phyloP scores from a whole-genome alignment of 2,113 vertebrate genomes.

The Alexandromys fortis region DNA sequence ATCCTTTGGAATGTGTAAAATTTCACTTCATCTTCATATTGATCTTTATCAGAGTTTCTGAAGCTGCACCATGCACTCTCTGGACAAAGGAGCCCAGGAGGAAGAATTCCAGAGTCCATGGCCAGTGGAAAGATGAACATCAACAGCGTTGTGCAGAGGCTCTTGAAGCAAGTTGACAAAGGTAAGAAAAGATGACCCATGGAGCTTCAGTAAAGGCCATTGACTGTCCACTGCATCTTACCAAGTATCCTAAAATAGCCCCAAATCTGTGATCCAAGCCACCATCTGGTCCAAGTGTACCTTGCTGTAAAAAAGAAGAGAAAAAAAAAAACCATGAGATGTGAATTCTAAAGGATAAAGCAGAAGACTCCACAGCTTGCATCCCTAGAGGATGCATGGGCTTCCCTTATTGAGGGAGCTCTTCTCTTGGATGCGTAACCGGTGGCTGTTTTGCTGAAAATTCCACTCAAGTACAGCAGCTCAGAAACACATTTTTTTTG shows the following conservation, averaged over 20 bases:
- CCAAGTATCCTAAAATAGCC: slow-evolving; percentile 47
- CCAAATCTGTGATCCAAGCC: slow-evolving; percentile 22
- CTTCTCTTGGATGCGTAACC: slow-evolving; percentile 44
- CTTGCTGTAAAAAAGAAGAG: slow-evolving; percentile 45
- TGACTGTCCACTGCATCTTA: slow-evolving; percentile 19
- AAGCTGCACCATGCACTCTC: neutral
- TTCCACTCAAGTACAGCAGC: neutral
- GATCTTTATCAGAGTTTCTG: neutral
- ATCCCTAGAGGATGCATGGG: slow-evolving; percentile 28
- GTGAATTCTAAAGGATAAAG: slow-evolving; percentile 48
- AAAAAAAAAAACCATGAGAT: neutral
- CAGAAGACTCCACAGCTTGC: slow-evolving; percentile 44
- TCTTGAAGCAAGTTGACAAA: neutral
- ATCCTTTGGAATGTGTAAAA: neutral
- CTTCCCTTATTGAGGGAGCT: neutral
- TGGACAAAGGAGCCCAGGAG: neutral
- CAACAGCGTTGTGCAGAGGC: neutral
- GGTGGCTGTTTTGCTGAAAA: slow-evolving; percentile 51
- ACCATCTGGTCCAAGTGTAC: slow-evolving; percentile 41
- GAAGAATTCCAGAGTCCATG: neutral
- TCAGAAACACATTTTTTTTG: slow-evolving; percentile 62
- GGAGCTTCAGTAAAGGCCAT: neutral
- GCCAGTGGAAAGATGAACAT: neutral
- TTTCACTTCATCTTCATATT: neutral
- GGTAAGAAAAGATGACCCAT: neutral